Base-by-base conservation (phyloP, 2,888 invertebrate species). In the Perithous albicinctus region DNA sequence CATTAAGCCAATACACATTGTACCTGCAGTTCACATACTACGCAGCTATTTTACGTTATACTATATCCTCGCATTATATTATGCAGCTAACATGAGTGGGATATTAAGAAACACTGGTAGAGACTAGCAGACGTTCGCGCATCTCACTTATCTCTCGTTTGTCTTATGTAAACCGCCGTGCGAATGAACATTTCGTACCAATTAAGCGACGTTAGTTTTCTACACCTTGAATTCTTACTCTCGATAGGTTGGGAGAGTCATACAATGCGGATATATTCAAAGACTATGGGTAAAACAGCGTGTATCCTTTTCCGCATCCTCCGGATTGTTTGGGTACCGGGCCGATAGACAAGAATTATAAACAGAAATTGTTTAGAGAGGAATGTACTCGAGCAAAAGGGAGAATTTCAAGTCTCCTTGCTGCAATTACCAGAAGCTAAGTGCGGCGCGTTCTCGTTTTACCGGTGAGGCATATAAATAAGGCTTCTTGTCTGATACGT, bases 231-330 rank as follows among this genome's bases (percentile, higher is more conserved):
- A 72, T 66, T 64, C 26, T n/a, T 43, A 26, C 56, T 66, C 26
- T 56, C 20, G 26, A 35, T 48, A 23, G 12, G n/a, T 48, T n/a
- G 6, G 54, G n/a, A 35, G 46, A 54, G 38, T 35, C 51, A 12
- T 23, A 59, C 64, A 72, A 70, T 59, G 72, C 72, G 66, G 78
- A 78, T 73, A 43, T 54, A 41, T 35, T 41, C 38, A 38, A 10
- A 35, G 15, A 41, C 23, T 35, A n/a, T 23, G 46, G 32, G 15
- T 67, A 41, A 32, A 23, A 59, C 23, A 26, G 15, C 10, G 43
- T 23, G 48, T 35, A 12, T 26, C n/a, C 43, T 64, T 82, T 82
- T 78, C 82, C 82, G 82, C 78, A 75, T 82, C 70, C 59, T 59
- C 69, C 70, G 54, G 43, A 82, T n/a, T 82, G 64, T 59, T 78